These are phyloP conservation scores for Trachelus tabidus DNA, from an alignment of 2,888 invertebrate species.

Conservation along the genomic window DNA sequence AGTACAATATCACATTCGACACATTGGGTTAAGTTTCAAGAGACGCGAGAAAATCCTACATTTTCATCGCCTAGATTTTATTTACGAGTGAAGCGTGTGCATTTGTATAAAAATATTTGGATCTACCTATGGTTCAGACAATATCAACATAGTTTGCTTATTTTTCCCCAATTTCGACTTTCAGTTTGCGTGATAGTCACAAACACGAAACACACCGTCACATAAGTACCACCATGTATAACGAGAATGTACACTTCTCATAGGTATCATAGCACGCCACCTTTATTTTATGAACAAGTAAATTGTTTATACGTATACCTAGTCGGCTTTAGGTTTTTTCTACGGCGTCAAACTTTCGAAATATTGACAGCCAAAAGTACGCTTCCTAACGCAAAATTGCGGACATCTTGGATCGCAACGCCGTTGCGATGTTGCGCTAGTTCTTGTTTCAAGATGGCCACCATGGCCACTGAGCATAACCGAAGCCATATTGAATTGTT, in stretches of 20 bases:
- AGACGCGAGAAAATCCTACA: background rate
- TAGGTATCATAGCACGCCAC: background rate
- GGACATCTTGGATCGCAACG: conserved; percentile 59
- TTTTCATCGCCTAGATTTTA: background rate
- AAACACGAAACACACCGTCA: conserved; percentile 24
- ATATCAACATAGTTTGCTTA: background rate
- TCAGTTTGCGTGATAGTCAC: conserved; percentile 21
- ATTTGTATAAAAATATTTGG: background rate
- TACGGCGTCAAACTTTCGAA: conserved; percentile 24
- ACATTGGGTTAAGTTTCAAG: conserved; percentile 12
- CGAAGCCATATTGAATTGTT: background rate
- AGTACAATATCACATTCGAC: conserved; percentile 5
- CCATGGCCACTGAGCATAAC: background rate
- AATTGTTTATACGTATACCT: conserved; percentile 10
- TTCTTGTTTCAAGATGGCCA: conserved; percentile 35
- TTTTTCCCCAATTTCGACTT: conserved; percentile 1
- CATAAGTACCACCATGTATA: conserved; percentile 9
- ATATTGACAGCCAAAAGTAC: conserved; percentile 45
- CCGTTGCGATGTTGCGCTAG: conserved; percentile 57
- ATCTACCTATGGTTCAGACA: background rate
- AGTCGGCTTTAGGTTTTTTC: conserved; percentile 8
- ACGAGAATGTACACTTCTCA: background rate
- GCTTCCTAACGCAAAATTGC: conserved; percentile 51
- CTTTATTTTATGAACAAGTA: background rate
- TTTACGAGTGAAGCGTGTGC: background rate